phyloP scores from a whole-genome alignment of 2,797 vertebrate genomes.

The Gymnothorax javanicus region DNA sequence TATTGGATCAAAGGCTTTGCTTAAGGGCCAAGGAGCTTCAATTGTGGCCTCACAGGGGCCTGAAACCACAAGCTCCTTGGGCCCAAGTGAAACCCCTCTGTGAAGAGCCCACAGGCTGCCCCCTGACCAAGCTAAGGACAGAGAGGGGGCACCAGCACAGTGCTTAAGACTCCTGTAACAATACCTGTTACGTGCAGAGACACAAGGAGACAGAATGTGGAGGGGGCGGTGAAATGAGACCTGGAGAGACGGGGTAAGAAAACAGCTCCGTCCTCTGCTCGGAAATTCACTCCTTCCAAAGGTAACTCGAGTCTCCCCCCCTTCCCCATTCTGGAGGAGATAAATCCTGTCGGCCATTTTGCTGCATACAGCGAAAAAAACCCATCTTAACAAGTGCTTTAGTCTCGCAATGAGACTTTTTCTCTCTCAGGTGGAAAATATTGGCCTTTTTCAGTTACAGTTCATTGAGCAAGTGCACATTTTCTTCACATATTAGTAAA shows the following conservation, averaged over 20 bases:
- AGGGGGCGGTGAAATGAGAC: slow-evolving; percentile 38
- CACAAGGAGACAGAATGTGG: slow-evolving; percentile 13
- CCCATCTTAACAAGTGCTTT: too few species aligned
- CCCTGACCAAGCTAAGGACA: neutral
- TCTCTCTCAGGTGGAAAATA: too few species aligned
- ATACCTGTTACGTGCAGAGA: slow-evolving; percentile 42
- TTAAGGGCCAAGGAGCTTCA: too few species aligned
- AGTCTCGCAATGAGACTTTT: too few species aligned
- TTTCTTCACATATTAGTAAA: too few species aligned
- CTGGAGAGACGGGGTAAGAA: slow-evolving; percentile 39
- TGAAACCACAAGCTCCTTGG: too few species aligned
- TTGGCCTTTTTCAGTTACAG: too few species aligned
- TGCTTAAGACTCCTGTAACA: slow-evolving; percentile 37
- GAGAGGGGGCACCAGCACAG: neutral
- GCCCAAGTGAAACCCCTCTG: too few species aligned
- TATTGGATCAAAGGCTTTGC: too few species aligned
- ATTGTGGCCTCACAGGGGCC: too few species aligned
- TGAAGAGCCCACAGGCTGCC: too few species aligned
- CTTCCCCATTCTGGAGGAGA: slow-evolving; percentile 32
- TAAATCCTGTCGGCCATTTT: slow-evolving; percentile 25
- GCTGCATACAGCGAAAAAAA: neutral
- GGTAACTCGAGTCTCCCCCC: slow-evolving; percentile 41
- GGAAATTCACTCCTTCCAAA: slow-evolving; percentile 51
- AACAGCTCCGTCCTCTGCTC: slow-evolving; percentile 46
- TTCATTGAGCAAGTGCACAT: too few species aligned